Evolutionary conservation across 2,888 invertebrate genomes (phyloP).

Genomic region (Argyra leucocephala): DNA sequence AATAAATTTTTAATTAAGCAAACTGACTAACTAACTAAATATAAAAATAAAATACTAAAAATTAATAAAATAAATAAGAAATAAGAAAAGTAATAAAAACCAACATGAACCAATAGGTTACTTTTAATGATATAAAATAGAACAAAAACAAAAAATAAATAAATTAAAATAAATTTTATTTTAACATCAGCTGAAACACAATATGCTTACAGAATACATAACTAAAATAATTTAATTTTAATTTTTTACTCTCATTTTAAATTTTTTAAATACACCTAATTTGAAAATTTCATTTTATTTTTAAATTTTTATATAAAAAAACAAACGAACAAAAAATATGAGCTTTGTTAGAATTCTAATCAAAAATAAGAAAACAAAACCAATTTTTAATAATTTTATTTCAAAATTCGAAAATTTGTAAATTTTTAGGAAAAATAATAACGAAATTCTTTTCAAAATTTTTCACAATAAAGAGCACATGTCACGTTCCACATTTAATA

Average conservation of each 20-base stretch:
- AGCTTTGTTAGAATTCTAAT: neutral
- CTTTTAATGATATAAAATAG: neutral
- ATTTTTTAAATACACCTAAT: no score
- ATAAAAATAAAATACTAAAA: neutral
- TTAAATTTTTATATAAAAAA: no score
- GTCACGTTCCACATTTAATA: constrained; percentile 6
- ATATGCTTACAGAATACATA: neutral
- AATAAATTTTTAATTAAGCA: neutral
- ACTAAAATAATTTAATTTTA: neutral
- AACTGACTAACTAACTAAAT: neutral
- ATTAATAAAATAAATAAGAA: neutral
- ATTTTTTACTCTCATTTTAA: no score
- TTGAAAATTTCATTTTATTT: no score
- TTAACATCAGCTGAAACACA: neutral
- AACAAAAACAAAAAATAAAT: neutral
- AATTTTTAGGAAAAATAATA: constrained; percentile 4
- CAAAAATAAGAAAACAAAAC: no score
- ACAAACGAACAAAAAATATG: neutral
- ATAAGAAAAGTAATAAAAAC: neutral
- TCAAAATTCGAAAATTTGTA: neutral
- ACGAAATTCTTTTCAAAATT: neutral
- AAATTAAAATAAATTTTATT: neutral
- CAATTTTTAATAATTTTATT: neutral
- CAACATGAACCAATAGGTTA: neutral
- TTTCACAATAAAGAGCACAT: constrained; percentile 7